Evolutionary conservation across 2,888 invertebrate species (phyloP).

Genomic region (Saturnia pavonia): DNA sequence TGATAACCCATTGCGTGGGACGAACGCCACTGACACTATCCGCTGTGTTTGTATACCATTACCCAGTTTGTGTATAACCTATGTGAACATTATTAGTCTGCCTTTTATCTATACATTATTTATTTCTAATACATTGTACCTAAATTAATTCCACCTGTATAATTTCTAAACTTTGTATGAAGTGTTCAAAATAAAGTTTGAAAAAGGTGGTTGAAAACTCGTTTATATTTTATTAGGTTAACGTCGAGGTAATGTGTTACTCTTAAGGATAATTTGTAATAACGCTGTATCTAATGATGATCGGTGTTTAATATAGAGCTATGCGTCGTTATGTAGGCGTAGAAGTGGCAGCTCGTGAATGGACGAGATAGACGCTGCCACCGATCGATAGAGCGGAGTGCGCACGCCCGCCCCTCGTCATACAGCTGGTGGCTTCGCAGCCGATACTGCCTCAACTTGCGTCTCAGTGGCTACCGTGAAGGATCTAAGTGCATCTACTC

Average conservation of each 20-base stretch:
- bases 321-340: constrained; percentile 72
- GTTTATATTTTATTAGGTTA: neutral
- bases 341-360: constrained; percentile 70
- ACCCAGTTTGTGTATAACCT: constrained; percentile 10
- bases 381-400: constrained; percentile 75
- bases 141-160: neutral
- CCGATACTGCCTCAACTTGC: constrained; percentile 51
- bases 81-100: neutral
- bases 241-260: constrained; percentile 31
- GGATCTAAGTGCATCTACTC: constrained; percentile 56
- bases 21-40: constrained; percentile 16
- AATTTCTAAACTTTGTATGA: neutral
- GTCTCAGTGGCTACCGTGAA: constrained; percentile 57
- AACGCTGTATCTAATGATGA: constrained; percentile 74
- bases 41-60: neutral
- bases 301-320: constrained; percentile 67
- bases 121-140: neutral
- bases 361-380: constrained; percentile 43
- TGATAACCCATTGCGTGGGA: constrained; percentile 68
- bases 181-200: neutral
- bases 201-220: neutral
- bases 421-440: constrained; percentile 68
- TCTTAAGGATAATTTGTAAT: constrained; percentile 57
- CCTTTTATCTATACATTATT: neutral
- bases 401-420: constrained; percentile 61